These are phyloP conservation scores for Anodontia alba DNA, from an alignment of 2,888 invertebrate species.

Conservation along the genomic window DNA sequence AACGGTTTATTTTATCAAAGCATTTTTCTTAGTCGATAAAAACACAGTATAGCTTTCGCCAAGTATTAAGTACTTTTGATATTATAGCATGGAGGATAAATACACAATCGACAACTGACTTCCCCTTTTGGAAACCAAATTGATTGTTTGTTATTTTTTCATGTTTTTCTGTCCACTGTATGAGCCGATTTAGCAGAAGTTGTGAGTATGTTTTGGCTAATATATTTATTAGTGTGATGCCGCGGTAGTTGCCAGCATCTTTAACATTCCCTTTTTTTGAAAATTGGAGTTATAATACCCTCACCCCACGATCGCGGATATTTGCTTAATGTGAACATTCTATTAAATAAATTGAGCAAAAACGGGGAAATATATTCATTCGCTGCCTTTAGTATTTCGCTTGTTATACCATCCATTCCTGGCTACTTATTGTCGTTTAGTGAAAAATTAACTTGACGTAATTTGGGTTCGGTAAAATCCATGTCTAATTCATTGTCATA, in stretches of 20 bases:
- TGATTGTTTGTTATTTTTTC: too few relatives aligned
- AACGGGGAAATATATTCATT: constrained; percentile 11
- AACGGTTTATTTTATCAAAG: too few relatives aligned
- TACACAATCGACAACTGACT: too few relatives aligned
- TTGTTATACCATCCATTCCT: not conserved
- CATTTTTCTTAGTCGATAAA: too few relatives aligned
- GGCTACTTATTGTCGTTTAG: not conserved
- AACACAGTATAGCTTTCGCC: too few relatives aligned
- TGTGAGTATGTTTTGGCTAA: too few relatives aligned
- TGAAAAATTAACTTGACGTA: not conserved
- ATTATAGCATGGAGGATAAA: too few relatives aligned
- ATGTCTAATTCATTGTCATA: not conserved
- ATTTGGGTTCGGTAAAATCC: not conserved
- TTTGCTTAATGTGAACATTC: constrained; percentile 19
- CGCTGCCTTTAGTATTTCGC: not conserved
- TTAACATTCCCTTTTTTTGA: constrained; percentile 19
- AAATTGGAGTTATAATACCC: constrained; percentile 30
- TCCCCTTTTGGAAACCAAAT: too few relatives aligned
- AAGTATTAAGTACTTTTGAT: too few relatives aligned
- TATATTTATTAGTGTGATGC: constrained; percentile 21
- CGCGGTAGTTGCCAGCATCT: constrained; percentile 10
- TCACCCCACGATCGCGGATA: constrained; percentile 35
- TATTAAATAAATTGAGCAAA: constrained; percentile 21
- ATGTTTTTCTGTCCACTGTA: too few relatives aligned
- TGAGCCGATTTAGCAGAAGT: too few relatives aligned